A percentile compares a stretch with the other conserved stretches of the same genome.
Evolutionary conservation across 2,888 invertebrate species (phyloP).

Genomic region (Drosophila acutilabella): DNA sequence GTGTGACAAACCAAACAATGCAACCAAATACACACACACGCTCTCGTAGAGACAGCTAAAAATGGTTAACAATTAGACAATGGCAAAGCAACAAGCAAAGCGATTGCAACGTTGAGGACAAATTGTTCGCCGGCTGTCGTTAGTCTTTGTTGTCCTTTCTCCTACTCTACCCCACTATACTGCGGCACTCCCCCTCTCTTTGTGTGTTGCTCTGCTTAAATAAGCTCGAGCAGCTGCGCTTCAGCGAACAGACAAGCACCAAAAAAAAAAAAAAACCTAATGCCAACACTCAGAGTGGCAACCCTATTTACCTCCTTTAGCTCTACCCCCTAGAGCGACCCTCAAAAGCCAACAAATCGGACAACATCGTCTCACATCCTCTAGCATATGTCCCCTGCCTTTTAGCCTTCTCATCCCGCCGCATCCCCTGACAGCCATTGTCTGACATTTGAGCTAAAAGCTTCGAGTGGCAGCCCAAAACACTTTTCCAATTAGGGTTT

Average conservation of each 20-base stretch:
- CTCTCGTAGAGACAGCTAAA: constrained; percentile 34
- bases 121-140: constrained; percentile 67
- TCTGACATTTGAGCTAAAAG: constrained; percentile 77
- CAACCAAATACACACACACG: constrained; percentile 38
- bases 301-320: constrained; percentile 15
- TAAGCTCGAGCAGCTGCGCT: constrained; percentile 70
- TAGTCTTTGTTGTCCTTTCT: constrained; percentile 35
- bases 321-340: constrained; percentile 16
- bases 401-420: neutral
- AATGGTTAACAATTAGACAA: constrained; percentile 77
- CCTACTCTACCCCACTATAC: constrained; percentile 35
- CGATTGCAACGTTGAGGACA: constrained; percentile 75
- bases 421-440: constrained; percentile 45
- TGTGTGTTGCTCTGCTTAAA: constrained; percentile 44
- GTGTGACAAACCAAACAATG: constrained; percentile 67
- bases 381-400: neutral
- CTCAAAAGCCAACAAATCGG: constrained; percentile 76
- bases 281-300: constrained; percentile 3
- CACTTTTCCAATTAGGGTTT: constrained; percentile 80
- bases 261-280: constrained; percentile 1
- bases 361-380: constrained; percentile 62
- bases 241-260: constrained; percentile 30
- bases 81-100: constrained; percentile 72
- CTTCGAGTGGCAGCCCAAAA: constrained; percentile 79
- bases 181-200: neutral